Conservation (phyloP, 37 sponge, comb jelly and placozoan species). For the Cladorhizidae sp. region DNA sequence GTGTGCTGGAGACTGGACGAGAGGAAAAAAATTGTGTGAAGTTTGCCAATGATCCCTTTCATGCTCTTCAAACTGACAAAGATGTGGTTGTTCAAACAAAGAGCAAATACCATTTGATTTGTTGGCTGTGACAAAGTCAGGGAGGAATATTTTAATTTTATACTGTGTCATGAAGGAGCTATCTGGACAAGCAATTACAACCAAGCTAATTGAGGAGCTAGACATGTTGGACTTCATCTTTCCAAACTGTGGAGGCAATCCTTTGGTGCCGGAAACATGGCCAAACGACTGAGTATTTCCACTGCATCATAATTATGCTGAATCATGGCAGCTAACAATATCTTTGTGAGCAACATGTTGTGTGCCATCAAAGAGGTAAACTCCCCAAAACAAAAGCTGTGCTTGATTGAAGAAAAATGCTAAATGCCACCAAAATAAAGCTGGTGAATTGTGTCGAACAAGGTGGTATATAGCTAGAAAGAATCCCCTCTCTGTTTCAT, state of each 20-base stretch:
- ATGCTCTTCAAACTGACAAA: not conserved
- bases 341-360: conserved; percentile 36
- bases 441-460: conserved; percentile 35
- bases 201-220: conserved; percentile 43
- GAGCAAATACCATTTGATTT: conserved; percentile 8
- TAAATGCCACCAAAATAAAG: too few relatives aligned
- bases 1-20: conserved; percentile 7
- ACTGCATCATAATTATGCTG: conserved; percentile 39
- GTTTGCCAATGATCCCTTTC: not conserved
- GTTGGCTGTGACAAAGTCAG: not conserved
- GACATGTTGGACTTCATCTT: not conserved
- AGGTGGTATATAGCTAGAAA: conserved; percentile 53
- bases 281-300: conserved; percentile 20
- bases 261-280: conserved; percentile 8
- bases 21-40: conserved; percentile 1
- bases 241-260: conserved; percentile 1
- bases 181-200: conserved; percentile 24
- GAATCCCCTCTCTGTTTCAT: conserved; percentile 43
- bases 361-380: not conserved
- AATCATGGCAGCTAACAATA: not conserved
- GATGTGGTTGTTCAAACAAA: conserved; percentile 2
- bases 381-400: conserved; percentile 36
- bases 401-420: not conserved
- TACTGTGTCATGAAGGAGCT: conserved; percentile 6
- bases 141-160: not conserved